These are phyloP conservation scores for Chouioia cunea DNA, from an alignment of 2,888 invertebrate species.

Conservation along the genomic window DNA sequence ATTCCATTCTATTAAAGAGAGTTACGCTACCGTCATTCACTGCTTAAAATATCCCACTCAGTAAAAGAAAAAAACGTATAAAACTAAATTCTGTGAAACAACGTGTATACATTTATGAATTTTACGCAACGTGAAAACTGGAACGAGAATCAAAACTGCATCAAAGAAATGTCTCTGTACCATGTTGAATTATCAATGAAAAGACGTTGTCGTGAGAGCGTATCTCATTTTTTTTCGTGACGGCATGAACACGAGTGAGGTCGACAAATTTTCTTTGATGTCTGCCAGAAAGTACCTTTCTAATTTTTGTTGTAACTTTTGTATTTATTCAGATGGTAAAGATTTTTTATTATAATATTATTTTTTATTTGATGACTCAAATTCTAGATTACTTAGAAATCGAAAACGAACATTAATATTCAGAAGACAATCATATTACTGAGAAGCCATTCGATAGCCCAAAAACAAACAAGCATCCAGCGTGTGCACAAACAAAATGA, in stretches of 20 bases:
- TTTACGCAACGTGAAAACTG: constrained; percentile 4
- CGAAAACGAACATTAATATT: too few relatives aligned
- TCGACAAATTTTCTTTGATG: not conserved
- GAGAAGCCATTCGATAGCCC: too few relatives aligned
- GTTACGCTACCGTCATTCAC: too few relatives aligned
- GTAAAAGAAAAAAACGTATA: too few relatives aligned
- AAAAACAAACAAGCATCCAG: too few relatives aligned
- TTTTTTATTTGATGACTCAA: too few relatives aligned
- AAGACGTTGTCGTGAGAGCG: constrained; percentile 4
- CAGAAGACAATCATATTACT: too few relatives aligned
- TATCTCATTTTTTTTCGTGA: not conserved
- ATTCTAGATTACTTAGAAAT: too few relatives aligned
- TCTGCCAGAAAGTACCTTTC: too few relatives aligned
- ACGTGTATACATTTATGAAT: constrained; percentile 20
- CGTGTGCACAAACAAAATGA: too few relatives aligned
- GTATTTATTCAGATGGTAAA: not conserved
- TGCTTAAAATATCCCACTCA: too few relatives aligned
- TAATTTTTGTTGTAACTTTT: not conserved
- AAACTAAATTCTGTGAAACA: constrained; percentile 5
- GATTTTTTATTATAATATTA: not conserved
- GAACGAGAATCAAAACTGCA: constrained; percentile 6
- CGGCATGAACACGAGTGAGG: not conserved
- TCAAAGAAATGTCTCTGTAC: constrained; percentile 5
- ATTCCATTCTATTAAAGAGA: too few relatives aligned
- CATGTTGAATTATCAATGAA: constrained; percentile 36